Evolutionary conservation across 2,113 vertebrate species (phyloP).

Genomic region (Vulpes vulpes): DNA sequence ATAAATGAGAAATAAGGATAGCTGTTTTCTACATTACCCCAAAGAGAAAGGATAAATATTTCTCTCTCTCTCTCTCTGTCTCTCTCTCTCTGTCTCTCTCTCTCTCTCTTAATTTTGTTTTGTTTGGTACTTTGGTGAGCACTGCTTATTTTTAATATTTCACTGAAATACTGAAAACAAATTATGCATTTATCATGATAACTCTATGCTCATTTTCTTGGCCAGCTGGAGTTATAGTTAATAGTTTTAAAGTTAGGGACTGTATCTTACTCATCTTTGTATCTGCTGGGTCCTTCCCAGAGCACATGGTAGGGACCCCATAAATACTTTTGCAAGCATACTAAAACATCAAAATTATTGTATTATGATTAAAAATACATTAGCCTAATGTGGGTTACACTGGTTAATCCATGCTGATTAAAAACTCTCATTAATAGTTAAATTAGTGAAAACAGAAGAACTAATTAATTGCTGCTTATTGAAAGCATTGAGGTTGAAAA

Average conservation of each 20-base stretch:
- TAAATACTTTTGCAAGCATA: not conserved
- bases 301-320: not conserved
- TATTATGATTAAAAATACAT: slow-evolving; percentile 21
- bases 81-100: not conserved
- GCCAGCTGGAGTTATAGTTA: not conserved
- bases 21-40: not conserved
- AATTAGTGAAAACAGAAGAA: slow-evolving; percentile 43
- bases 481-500: not conserved
- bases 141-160: slow-evolving; percentile 22
- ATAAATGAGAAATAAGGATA: not conserved
- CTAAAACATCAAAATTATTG: not conserved
- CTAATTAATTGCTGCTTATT: slow-evolving; percentile 3
- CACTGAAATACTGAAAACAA: not conserved
- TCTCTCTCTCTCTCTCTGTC: not conserved
- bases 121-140: not conserved
- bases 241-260: not conserved
- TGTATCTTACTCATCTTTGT: not conserved
- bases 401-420: not conserved
- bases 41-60: not conserved
- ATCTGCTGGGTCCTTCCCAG: not conserved
- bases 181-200: slow-evolving; percentile 27
- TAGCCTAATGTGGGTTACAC: not conserved
- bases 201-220: slow-evolving; percentile 29
- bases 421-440: slow-evolving; percentile 22
- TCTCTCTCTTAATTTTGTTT: not conserved